Evolutionary conservation across 2,888 invertebrate species (phyloP).

Genomic region (Monoplex corrugatus): DNA sequence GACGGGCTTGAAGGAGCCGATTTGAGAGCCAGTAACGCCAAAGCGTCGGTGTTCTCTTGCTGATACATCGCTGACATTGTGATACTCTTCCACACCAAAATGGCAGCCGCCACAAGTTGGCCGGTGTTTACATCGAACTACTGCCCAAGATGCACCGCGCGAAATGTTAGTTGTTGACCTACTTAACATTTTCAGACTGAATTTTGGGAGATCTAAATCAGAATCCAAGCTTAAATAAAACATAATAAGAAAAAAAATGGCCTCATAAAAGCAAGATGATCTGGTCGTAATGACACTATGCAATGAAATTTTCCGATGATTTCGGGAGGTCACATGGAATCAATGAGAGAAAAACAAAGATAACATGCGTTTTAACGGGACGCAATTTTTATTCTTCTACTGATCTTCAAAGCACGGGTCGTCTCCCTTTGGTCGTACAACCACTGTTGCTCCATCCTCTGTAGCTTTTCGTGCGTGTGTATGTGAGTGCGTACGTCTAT

Average conservation of each 20-base stretch:
- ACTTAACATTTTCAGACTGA: background rate
- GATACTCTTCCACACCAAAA: conserved; percentile 72
- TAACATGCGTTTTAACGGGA: too few relatives aligned
- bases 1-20: conserved; percentile 93
- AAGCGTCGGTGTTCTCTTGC: conserved; percentile 86
- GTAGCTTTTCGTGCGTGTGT: background rate
- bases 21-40: conserved; percentile 93
- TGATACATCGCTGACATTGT: conserved; percentile 77
- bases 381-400: too few relatives aligned
- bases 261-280: too few relatives aligned
- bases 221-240: background rate
- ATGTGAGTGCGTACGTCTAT: background rate
- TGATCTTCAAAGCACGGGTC: too few relatives aligned
- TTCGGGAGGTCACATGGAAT: too few relatives aligned
- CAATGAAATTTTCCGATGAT: too few relatives aligned
- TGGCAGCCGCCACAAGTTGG: conserved; percentile 76
- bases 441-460: too few relatives aligned
- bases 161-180: background rate
- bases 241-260: too few relatives aligned
- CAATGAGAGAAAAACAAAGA: too few relatives aligned
- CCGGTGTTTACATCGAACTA: conserved; percentile 75
- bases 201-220: too few relatives aligned
- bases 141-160: conserved; percentile 74
- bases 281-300: too few relatives aligned
- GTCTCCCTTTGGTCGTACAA: too few relatives aligned